phyloP scores from a whole-genome alignment of 1,140 invertebrate species.

The Pinna nobilis region DNA sequence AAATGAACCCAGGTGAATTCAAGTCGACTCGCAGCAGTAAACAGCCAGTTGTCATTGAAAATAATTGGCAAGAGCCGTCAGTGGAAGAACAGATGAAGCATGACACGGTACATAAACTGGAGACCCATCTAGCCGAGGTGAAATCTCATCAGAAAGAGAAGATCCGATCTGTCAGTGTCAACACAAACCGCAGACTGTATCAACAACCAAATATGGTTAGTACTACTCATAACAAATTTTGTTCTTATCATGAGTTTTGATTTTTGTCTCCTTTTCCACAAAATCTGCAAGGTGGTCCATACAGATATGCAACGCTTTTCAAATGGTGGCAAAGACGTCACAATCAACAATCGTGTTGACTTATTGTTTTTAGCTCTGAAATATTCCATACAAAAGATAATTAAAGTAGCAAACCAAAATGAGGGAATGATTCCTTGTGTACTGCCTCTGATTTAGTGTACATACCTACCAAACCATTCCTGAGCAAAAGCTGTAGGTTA shows the following conservation, averaged over 20 bases:
- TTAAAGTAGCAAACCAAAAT: too few species aligned
- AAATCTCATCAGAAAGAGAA: slow-evolving; percentile 62
- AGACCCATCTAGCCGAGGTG: slow-evolving; percentile 68
- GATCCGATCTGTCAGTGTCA: slow-evolving; percentile 43
- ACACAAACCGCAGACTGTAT: slow-evolving; percentile 64
- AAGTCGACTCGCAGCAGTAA: slow-evolving; percentile 61
- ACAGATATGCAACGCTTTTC: neutral
- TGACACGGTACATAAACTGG: slow-evolving; percentile 69
- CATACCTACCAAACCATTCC: too few species aligned
- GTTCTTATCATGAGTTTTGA: neutral
- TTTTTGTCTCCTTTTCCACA: neutral
- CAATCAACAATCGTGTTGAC: too few species aligned
- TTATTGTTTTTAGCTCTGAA: too few species aligned
- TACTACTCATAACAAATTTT: neutral
- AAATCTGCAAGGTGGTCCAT: neutral
- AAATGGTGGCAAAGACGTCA: too few species aligned
- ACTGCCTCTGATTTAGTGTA: too few species aligned
- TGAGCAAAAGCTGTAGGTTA: too few species aligned
- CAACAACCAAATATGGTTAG: slow-evolving; percentile 69
- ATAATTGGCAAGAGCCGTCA: slow-evolving; percentile 72
- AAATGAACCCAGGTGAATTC: slow-evolving; percentile 68
- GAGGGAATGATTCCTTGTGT: too few species aligned
- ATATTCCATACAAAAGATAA: too few species aligned
- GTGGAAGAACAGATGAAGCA: slow-evolving; percentile 69
- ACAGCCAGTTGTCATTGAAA: slow-evolving; percentile 71